Evolutionary conservation across 1,140 invertebrate species (phyloP), one percentile per base, ranked within the genome.

Genomic region (Amyelois transitella): DNA sequence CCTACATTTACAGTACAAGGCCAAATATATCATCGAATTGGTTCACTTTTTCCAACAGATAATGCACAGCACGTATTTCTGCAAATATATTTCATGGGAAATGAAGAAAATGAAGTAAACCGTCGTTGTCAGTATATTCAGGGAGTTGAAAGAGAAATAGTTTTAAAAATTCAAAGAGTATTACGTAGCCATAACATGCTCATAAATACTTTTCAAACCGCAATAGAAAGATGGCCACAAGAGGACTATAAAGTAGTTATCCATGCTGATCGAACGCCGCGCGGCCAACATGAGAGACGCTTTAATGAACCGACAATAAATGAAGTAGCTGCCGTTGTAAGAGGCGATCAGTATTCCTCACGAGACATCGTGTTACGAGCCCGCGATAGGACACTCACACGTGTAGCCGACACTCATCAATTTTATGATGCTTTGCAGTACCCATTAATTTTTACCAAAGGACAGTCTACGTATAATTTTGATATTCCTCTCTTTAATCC

Each of bases 1-100:
- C 66, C 79, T 45, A 82, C 75, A 56, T 89, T 88, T 61, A 86
- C 86, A 71, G 77, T 90, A 43, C 79, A 90, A 77, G 86, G 89
- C 22, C 83, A 89, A 63, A 67, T 89, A 14, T 90, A 90, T 64
- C 86, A 89, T 65, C 58, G 53, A 63, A 74, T 78, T 44, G 84
- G 72, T n/a, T 75, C 73, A 66, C 44, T 88, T 48, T 47, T 79
- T 32, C 81, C 81, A 60, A 50, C 51, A 6, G 43, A 56, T 49
- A 24, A 71, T 63, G 62, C 66, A 14, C 19, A 78, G 52, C 59
- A 60, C 28, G 74, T 82, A 69, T 88, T 86, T 84, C 60, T 85
- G 25, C 77, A 89, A 73, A 76, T 88, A 53, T 89, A 85, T 77
- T 86, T 85, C 62, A 77, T 85, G 60, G 75, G 67, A 56, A 58